These are phyloP conservation scores for Drosophila setosimentum DNA, from an alignment of 2,888 invertebrate genomes.

Conservation along the genomic window DNA sequence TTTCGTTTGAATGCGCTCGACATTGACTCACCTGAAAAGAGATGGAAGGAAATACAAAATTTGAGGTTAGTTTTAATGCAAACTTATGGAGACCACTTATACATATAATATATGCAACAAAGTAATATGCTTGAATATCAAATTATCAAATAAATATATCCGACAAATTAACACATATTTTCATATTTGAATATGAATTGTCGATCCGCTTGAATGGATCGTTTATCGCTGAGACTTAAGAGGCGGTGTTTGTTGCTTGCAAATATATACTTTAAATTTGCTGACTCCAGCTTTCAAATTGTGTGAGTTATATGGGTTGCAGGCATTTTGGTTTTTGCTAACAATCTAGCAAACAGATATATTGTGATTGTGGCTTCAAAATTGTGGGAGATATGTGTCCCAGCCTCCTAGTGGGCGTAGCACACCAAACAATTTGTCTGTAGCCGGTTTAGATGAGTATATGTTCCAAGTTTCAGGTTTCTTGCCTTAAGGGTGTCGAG, in stretches of 20 bases:
- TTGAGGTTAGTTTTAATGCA: constrained; percentile 42
- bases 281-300: neutral
- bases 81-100: constrained; percentile 6
- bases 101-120: neutral
- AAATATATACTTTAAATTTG: neutral
- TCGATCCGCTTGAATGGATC: neutral
- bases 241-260: neutral
- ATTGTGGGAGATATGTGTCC: neutral
- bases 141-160: neutral
- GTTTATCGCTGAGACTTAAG: neutral
- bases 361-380: neutral
- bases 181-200: neutral
- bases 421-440: too few relatives aligned
- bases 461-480: neutral
- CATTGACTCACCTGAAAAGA: constrained; percentile 61
- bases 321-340: too few relatives aligned
- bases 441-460: neutral
- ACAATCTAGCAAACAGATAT: neutral
- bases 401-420: neutral
- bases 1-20: constrained; percentile 39
- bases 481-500: neutral
- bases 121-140: neutral
- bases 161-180: neutral
- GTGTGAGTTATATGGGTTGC: too few relatives aligned
- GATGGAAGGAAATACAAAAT: constrained; percentile 21